Conservation (phyloP, 1,140 invertebrate species). For the Dreissena rostriformis region DNA sequence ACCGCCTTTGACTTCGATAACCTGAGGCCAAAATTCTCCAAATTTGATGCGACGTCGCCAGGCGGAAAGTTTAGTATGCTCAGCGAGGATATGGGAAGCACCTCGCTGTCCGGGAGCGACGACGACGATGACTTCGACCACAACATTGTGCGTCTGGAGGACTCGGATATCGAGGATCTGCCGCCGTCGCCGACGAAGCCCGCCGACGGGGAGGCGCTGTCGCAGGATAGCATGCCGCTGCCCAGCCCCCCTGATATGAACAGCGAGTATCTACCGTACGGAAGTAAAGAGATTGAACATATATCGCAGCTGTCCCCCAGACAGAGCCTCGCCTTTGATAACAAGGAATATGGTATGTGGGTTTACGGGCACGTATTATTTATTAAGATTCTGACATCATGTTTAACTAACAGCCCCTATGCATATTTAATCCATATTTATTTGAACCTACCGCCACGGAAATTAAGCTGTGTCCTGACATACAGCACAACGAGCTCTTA, state of each 20-base stretch:
- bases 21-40: conserved; percentile 9
- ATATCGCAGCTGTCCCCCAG: conserved; percentile 51
- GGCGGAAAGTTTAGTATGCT: conserved; percentile 48
- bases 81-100: conserved; percentile 33
- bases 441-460: too few species aligned
- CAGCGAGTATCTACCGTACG: conserved; percentile 45
- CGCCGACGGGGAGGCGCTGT: conserved; percentile 33
- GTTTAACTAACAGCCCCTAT: not conserved
- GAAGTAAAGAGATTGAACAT: conserved; percentile 17
- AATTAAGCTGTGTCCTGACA: too few species aligned
- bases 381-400: not conserved
- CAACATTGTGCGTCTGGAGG: conserved; percentile 9
- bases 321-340: conserved; percentile 46
- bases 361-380: not conserved
- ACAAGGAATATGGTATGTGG: conserved; percentile 43
- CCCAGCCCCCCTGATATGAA: conserved; percentile 42
- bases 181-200: conserved; percentile 31
- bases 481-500: too few species aligned
- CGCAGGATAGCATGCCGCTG: conserved; percentile 46
- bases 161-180: conserved; percentile 41
- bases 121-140: conserved; percentile 18
- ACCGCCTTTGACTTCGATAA: conserved; percentile 43
- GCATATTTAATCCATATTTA: not conserved
- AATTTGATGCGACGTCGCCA: conserved; percentile 27
- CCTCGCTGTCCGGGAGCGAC: conserved; percentile 1